Base-by-base conservation (phyloP, 2,888 invertebrate species). In the Parelbella ahira region DNA sequence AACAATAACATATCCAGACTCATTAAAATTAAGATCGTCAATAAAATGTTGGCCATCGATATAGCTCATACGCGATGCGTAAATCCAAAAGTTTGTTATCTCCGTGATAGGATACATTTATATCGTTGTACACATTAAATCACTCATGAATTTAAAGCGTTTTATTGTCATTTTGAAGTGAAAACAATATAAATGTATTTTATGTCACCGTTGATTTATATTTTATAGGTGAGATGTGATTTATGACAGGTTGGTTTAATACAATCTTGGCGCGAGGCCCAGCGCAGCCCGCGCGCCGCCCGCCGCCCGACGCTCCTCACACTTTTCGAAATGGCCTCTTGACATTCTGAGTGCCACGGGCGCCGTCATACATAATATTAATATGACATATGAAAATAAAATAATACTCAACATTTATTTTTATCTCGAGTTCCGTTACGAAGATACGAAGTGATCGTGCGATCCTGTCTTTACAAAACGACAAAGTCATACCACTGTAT, bases 141-240 rank as follows among this genome's bases (percentile, higher is more conserved):
- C 76, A 79, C 64, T 74, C 77, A 82, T 81, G 81, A 77, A 79
- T 83, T 81, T 77, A 74, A 78, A 81, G 62, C 64, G 73, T 82
- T 84, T 84, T 82, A 83, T 77, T 75, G 79, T 80, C 74, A 78
- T 77, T 76, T 77, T 69, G 58, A 68, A 79, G 79, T 78, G 82
- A 82, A 86, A 87, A 86, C 84, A 83, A 84, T 83, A 83, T 80
- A 81, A 82, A 82, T 79, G 78, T 83, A 69, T 80, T 86, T 83
- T 83, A 77, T 77, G 82, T 75, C 77, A 67, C 63, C 50, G 49
- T 64, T 84, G 86, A 84, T 84, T 84, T 87, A 87, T 83, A 72
- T 70, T 82, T 84, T 83, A 81, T 81, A 78, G 79, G 83, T 71
- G 71, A 75, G 70, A 63, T 77, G 77, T 83, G 82, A 87, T 86